A percentile compares a stretch with the other conserved stretches of the same genome.
phyloP scores from a whole-genome alignment of 2,113 vertebrate species.

The Cinclus mexicanus region DNA sequence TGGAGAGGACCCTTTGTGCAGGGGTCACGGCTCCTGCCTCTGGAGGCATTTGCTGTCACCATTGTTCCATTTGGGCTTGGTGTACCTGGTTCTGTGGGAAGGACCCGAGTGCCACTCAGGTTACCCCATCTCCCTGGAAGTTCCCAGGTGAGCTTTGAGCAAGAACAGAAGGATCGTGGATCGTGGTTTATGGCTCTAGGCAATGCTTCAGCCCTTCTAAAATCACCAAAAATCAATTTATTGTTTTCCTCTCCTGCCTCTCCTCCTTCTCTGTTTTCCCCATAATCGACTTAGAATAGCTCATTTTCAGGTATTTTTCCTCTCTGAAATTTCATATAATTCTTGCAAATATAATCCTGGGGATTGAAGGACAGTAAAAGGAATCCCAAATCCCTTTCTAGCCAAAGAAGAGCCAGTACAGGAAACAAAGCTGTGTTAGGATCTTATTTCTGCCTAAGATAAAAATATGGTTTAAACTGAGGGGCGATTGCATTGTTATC shows the following conservation, averaged over 20 bases:
- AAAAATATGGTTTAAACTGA: not conserved
- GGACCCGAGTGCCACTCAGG: not conserved
- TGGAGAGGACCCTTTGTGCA: not conserved
- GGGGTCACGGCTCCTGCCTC: not conserved
- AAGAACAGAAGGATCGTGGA: not conserved
- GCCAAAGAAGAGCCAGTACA: not conserved
- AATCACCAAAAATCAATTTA: not conserved
- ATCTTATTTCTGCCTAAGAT: not conserved
- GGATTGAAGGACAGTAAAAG: not conserved
- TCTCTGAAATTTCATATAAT: not conserved
- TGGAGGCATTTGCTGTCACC: not conserved
- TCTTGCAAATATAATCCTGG: not conserved
- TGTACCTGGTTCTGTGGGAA: not conserved
- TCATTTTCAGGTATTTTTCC: not conserved
- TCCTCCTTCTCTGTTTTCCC: not conserved
- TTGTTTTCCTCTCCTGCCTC: not conserved
- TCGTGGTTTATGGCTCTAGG: not conserved
- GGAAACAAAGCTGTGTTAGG: not conserved
- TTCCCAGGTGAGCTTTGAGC: not conserved
- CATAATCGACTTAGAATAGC: not conserved
- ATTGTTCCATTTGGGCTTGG: not conserved
- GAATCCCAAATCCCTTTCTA: not conserved
- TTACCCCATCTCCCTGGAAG: rapidly evolving
- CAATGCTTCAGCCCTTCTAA: not conserved
- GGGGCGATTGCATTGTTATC: not conserved